Evolutionary conservation across 1,140 invertebrate genomes (phyloP), one percentile per base, ranked within the genome.

Genomic region (Pogonognathellus flavescens): DNA sequence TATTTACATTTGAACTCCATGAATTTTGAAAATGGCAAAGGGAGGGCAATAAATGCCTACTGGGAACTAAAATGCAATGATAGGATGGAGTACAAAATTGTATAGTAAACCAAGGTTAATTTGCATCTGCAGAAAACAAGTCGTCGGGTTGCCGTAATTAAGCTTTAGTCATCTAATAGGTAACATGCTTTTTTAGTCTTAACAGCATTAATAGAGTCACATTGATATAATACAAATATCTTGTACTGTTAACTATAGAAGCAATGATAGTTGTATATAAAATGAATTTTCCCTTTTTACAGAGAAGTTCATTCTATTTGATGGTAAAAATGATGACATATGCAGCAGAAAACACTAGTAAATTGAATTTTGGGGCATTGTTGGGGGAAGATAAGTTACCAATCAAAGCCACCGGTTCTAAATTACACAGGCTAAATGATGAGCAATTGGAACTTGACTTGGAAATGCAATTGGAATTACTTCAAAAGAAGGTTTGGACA

Each of bases 401-500:
- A 7, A 16, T 0, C 70, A 76, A 76, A 41, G n/a, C 10, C 2
- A n/a, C n/a, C n/a, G n/a, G n/a, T 49, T 49, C 31, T 76, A 41
- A 14, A 76, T 31, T 50, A 50, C 5, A 11, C 41, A 18, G 16
- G n/a, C 16, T 49, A 0, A 41, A 13, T n/a, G 25, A 31, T 8
- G 22, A 76, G n/a, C 41, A 76, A 76, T 50, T 10, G 1, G 62
- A 70, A 70, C 7, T 13, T 25, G 62, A 70, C 5, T 0, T 76
- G 25, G 70, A 76, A 6, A 76, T n/a, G 41, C 70, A 76, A n/a
- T n/a, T 76, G 41, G 70, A 76, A 8, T 0, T 76, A 5, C 41
- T 76, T 9, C 70, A 76, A 50, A 76, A 50, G 16, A 76, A 76
- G 70, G 2, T 76, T n/a, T 76, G 13, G 70, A 49, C 70, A 0